These are phyloP conservation scores for Theristicus caerulescens DNA, from an alignment of 2,113 vertebrate species.

Conservation along the genomic window DNA sequence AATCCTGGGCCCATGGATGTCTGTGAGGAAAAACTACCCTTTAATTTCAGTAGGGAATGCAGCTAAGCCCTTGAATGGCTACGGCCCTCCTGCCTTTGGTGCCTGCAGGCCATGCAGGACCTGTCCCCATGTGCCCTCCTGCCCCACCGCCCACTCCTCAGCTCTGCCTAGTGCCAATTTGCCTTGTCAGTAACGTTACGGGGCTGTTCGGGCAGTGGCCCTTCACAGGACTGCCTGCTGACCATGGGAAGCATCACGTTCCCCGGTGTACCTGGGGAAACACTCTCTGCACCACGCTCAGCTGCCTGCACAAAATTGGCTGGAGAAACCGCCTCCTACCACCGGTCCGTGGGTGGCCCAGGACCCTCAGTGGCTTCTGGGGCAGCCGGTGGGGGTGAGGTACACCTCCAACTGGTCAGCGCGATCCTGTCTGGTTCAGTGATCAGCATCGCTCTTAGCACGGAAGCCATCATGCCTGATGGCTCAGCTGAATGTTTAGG, in stretches of 20 bases:
- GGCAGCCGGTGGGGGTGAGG: background rate
- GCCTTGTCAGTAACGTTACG: no score
- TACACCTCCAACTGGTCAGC: background rate
- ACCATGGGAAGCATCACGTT: background rate
- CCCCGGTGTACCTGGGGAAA: background rate
- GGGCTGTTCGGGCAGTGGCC: background rate
- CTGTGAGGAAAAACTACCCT: background rate
- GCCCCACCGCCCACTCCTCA: accelerated
- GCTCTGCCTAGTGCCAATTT: background rate
- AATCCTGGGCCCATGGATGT: background rate
- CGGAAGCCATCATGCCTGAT: accelerated
- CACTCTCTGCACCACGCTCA: accelerated
- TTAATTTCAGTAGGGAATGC: background rate
- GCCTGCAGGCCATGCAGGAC: background rate
- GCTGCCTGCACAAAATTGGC: background rate
- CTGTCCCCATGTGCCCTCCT: accelerated
- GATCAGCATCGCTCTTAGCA: background rate
- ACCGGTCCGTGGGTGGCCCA: background rate
- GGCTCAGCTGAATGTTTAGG: background rate
- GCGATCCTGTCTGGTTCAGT: background rate
- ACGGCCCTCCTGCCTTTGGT: background rate
- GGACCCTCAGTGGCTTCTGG: background rate
- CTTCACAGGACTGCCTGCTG: background rate
- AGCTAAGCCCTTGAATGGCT: background rate
- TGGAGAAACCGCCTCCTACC: background rate